phyloP scores from a whole-genome alignment of 2,797 vertebrate genomes.

The Tinamus major region DNA sequence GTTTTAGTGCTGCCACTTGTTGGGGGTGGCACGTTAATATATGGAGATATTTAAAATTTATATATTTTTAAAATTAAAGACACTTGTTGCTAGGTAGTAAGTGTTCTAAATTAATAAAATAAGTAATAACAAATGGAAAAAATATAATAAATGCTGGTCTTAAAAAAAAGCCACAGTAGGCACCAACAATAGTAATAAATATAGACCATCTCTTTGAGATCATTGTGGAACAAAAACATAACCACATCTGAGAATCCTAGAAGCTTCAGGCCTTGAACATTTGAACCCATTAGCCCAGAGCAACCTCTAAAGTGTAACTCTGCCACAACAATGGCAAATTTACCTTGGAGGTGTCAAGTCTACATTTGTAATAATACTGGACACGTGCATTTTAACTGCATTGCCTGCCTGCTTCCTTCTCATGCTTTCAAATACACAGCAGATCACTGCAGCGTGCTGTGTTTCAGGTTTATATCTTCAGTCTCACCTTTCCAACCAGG shows the following conservation, averaged over 20 bases:
- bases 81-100: background rate
- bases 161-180: background rate
- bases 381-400: background rate
- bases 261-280: background rate
- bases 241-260: background rate
- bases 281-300: background rate
- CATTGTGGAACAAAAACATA: background rate
- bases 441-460: background rate
- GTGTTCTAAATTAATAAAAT: slow-evolving; percentile 2
- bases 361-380: background rate
- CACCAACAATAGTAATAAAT: background rate
- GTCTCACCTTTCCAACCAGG: background rate
- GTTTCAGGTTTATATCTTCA: background rate
- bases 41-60: background rate
- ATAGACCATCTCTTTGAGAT: background rate
- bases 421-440: background rate
- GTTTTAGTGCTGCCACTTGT: background rate
- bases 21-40: background rate
- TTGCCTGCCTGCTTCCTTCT: background rate
- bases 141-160: background rate
- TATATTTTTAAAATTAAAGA: background rate
- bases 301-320: background rate
- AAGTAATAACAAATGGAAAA: background rate
- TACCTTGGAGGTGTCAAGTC: background rate
- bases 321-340: background rate